These are phyloP conservation scores for Numenius phaeopus DNA, from an alignment of 2,797 vertebrate genomes.

Conservation along the genomic window DNA sequence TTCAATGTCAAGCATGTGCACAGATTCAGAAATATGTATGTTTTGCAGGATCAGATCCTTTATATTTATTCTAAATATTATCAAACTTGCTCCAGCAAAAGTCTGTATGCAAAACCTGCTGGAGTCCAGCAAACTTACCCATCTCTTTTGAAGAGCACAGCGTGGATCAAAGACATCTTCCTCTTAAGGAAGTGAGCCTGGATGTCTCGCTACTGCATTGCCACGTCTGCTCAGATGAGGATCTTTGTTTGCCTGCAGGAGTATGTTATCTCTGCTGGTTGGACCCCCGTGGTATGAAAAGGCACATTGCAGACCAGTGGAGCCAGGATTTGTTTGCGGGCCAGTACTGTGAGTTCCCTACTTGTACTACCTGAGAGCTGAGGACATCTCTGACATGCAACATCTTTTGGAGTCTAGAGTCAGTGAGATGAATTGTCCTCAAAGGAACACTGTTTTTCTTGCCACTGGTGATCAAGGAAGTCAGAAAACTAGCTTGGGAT, in stretches of 20 bases:
- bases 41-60: not conserved
- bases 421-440: not conserved
- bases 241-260: not conserved
- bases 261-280: not conserved
- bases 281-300: not conserved
- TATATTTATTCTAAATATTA: not conserved
- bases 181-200: not conserved
- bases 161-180: not conserved
- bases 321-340: not conserved
- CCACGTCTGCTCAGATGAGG: not conserved
- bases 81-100: not conserved
- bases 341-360: not conserved
- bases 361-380: not conserved
- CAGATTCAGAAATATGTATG: not conserved
- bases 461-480: not conserved
- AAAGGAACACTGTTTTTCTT: not conserved
- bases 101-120: fast-evolving
- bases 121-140: not conserved
- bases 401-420: not conserved
- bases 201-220: not conserved
- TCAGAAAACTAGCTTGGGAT: not conserved
- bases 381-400: not conserved
- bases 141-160: not conserved
- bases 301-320: not conserved
- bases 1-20: not conserved